Conservation (phyloP, 2,113 vertebrate species). For the Bubo bubo region DNA sequence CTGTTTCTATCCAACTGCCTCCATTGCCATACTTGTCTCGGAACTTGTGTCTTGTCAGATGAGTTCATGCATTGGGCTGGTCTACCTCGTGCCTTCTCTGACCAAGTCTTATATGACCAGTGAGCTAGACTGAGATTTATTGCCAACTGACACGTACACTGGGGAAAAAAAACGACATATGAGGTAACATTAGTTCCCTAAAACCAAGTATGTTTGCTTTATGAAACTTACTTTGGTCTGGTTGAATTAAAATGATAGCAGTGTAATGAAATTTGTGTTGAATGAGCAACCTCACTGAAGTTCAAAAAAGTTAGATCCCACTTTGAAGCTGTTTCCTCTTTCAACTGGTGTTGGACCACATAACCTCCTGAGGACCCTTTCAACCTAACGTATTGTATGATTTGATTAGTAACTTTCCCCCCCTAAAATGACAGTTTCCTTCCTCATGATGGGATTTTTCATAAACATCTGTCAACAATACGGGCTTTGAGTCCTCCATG, state of each 20-base stretch:
- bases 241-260: not conserved
- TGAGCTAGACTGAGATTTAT: not conserved
- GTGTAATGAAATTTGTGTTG: not conserved
- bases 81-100: not conserved
- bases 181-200: not conserved
- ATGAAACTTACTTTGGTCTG: not conserved
- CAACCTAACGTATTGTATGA: not conserved
- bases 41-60: not conserved
- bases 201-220: not conserved
- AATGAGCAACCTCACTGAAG: not conserved
- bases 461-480: not conserved
- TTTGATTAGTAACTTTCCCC: not conserved
- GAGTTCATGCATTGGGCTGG: not conserved
- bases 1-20: not conserved
- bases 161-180: rapidly evolving
- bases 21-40: not conserved
- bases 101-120: rapidly evolving
- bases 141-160: not conserved
- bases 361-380: not conserved
- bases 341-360: not conserved
- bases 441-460: not conserved
- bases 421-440: not conserved
- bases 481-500: not conserved
- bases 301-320: not conserved
- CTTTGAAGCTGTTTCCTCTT: not conserved